These are phyloP conservation scores for Nothobranchius kuhntae DNA, from an alignment of 2,113 vertebrate species.

Conservation along the genomic window DNA sequence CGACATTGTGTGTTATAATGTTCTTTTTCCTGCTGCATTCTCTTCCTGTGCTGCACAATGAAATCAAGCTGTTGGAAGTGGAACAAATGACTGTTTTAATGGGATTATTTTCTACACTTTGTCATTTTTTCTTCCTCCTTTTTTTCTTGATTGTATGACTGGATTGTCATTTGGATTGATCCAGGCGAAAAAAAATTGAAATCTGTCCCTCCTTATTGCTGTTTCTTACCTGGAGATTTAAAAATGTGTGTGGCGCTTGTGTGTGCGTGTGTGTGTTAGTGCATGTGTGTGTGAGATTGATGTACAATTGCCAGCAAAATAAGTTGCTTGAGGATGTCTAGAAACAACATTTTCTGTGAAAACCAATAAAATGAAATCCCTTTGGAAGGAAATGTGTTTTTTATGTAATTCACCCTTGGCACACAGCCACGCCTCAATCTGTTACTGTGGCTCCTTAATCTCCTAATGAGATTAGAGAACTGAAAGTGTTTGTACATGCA, in stretches of 20 bases:
- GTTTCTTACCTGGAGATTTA: slow-evolving; percentile 16
- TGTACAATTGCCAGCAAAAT: background rate
- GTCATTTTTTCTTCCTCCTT: slow-evolving; percentile 5
- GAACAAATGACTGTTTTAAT: slow-evolving; percentile 72
- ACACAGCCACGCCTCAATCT: slow-evolving; percentile 69
- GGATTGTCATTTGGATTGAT: slow-evolving; percentile 56
- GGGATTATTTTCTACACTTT: slow-evolving; percentile 63
- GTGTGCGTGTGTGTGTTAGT: background rate
- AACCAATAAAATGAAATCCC: slow-evolving; percentile 54
- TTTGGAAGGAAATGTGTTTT: slow-evolving; percentile 60
- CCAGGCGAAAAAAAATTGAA: background rate
- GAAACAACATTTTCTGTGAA: slow-evolving; percentile 28
- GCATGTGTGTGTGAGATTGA: background rate
- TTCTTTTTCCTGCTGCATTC: slow-evolving; percentile 22
- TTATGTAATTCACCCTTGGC: slow-evolving; percentile 47
- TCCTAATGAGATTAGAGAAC: slow-evolving; percentile 81
- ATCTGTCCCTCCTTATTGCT: slow-evolving; percentile 39
- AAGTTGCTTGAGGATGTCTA: slow-evolving; percentile 21
- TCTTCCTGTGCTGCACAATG: slow-evolving; percentile 45
- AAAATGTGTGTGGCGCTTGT: background rate
- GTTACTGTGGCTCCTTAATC: slow-evolving; percentile 69
- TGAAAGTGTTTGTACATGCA: slow-evolving; percentile 74
- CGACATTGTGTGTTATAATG: slow-evolving; percentile 9
- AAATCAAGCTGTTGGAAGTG: slow-evolving; percentile 54
- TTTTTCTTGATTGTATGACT: slow-evolving; percentile 21